Conservation (phyloP, 2,113 vertebrate genomes). For the Naja naja region DNA sequence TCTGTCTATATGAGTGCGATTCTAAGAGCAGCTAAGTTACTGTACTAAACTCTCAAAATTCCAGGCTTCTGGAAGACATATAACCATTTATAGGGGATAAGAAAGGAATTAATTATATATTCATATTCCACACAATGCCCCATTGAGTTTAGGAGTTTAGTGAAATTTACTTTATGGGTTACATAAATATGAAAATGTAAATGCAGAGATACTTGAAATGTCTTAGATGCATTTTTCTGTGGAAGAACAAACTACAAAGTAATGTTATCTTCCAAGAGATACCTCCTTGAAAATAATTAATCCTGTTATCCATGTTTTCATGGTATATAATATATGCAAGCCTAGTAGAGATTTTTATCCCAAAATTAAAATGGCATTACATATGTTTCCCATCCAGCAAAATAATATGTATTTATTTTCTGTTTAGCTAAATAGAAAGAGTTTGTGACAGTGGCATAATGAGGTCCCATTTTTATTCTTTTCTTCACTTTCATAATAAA, state of each 20-base stretch:
- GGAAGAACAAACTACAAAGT: neutral
- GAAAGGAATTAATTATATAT: neutral
- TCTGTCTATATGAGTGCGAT: neutral
- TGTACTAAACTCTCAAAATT: neutral
- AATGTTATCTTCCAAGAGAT: neutral
- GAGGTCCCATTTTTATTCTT: conserved; percentile 18
- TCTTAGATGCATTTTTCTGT: neutral
- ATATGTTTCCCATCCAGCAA: neutral
- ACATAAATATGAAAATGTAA: neutral
- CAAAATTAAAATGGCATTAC: neutral
- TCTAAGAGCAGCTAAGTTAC: neutral
- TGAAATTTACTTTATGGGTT: neutral
- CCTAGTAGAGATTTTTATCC: neutral
- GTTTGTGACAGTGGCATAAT: conserved; percentile 19
- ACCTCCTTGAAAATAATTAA: neutral
- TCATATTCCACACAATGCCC: neutral
- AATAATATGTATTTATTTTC: conserved; percentile 14
- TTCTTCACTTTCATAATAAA: conserved; percentile 23
- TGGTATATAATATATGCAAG: neutral
- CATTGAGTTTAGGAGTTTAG: neutral
- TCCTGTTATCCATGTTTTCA: conserved; percentile 2
- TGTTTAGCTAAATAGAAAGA: neutral
- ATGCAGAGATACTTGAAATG: neutral
- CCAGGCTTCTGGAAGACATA: neutral
- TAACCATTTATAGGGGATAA: neutral